Base-by-base conservation (phyloP, 1,140 invertebrate species). In the Drosophila tani region DNA sequence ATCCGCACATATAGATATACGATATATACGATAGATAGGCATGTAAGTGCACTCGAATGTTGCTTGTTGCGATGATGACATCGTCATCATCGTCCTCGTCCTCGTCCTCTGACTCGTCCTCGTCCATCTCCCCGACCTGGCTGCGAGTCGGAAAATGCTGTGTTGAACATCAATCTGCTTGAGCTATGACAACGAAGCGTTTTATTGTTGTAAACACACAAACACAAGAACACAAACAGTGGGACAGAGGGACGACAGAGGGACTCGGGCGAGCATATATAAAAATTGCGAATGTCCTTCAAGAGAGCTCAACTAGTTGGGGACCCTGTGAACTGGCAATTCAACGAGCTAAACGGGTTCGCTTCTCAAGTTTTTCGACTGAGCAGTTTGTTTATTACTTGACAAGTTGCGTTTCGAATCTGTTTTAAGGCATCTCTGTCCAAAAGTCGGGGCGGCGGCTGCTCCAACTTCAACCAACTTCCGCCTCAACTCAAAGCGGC, bases 151-250 rank as follows among this genome's bases (percentile, higher is more conserved):
- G 74, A 67, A 76, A 55, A 68, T 76, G 71, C 70, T 75, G 70
- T 75, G 70, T 76, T 57, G 47, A 73, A 77, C 82, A 86, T 86
- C 82, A 86, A 86, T 86, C 84, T 86, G 83, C 84, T 82, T 80
- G 83, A 86, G 83, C 84, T 80, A 78, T 86, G 83, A 86, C 83
- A 83, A 83, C 83, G 83, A 88, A 80, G 83, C 83, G 86, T 86
- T 86, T 88, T 86, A 86, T 86, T 86, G 83, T 86, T 88, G 83
- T 79, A 77, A 86, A 67, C 58, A 81, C 60, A 74, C 45, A 60
- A 19, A 43, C 17, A 40, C 49, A 49, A 12, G 27, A 17, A 15
- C 57, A 32, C 38, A 68, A 38, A 43, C 11, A 47, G 32, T 35
- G 9, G 32, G 12, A 62, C 47, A 12, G 15, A 32, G 38, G n/a